Evolutionary conservation across 2,113 vertebrate genomes (phyloP).

Genomic region (Hippolais icterina): DNA sequence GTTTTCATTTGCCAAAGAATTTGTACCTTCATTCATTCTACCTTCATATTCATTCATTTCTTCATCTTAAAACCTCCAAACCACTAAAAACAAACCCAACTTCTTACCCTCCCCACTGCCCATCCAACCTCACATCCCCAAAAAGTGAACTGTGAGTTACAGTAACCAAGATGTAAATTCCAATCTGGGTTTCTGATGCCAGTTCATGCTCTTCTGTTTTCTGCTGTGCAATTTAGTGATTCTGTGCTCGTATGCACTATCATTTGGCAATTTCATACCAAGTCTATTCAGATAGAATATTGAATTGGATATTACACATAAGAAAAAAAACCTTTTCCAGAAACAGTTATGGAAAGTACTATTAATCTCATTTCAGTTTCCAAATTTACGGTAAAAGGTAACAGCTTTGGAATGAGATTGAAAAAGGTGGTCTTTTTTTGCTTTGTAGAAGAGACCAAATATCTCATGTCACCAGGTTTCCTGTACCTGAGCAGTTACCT

Average conservation of each 20-base stretch:
- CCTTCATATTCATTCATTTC: neutral
- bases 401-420: neutral
- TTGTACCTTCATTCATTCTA: neutral
- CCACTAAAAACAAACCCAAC: fast-evolving
- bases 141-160: neutral
- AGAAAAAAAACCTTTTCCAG: neutral
- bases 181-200: neutral
- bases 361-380: neutral
- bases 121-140: neutral
- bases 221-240: neutral
- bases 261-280: neutral
- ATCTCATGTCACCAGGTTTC: neutral
- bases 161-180: neutral
- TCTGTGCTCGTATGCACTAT: neutral
- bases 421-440: neutral
- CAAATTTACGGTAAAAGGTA: neutral
- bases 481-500: neutral
- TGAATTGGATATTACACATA: neutral
- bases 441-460: neutral
- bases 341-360: neutral
- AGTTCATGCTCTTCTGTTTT: neutral
- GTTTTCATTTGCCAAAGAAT: neutral
- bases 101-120: fast-evolving
- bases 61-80: neutral
- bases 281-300: neutral